Conservation (phyloP, 2,888 invertebrate genomes). For the Odontocerum albicorne region DNA sequence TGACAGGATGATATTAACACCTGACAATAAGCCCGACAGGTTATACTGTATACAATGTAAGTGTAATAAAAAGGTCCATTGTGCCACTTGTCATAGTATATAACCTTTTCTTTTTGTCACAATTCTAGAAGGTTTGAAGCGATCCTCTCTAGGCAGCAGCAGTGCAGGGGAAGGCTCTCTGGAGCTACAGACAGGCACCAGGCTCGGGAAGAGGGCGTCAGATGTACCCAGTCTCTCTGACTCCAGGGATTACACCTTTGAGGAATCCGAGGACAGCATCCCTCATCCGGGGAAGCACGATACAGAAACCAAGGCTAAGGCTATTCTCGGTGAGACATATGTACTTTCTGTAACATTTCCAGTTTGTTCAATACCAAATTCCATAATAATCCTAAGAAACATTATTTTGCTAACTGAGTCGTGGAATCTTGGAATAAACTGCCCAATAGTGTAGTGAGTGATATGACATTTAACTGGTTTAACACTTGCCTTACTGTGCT, state of each 20-base stretch:
- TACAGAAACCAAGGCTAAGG: conserved; percentile 27
- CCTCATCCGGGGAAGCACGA: conserved; percentile 27
- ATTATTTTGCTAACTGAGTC: no score
- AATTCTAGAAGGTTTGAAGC: conserved; percentile 30
- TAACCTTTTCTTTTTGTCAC: no score
- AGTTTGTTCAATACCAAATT: no score
- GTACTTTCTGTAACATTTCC: no score
- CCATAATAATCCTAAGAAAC: no score
- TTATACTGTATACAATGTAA: no score
- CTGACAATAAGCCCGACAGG: no score
- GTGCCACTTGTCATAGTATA: neutral
- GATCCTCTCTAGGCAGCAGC: conserved; percentile 44
- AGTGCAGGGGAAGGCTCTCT: conserved; percentile 53
- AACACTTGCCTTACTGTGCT: no score
- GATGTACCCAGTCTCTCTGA: conserved; percentile 56
- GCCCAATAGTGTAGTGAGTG: no score
- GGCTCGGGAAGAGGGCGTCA: conserved; percentile 54
- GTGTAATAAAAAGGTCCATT: neutral
- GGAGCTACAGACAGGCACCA: conserved; percentile 52
- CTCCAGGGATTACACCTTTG: conserved; percentile 56
- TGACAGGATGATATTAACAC: no score
- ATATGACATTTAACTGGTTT: no score
- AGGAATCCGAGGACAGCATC: conserved; percentile 57
- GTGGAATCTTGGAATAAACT: no score
- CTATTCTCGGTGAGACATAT: conserved; percentile 32